Conservation (phyloP, 92 coral and sea anemone genomes). For the Nematostella vectensis region DNA sequence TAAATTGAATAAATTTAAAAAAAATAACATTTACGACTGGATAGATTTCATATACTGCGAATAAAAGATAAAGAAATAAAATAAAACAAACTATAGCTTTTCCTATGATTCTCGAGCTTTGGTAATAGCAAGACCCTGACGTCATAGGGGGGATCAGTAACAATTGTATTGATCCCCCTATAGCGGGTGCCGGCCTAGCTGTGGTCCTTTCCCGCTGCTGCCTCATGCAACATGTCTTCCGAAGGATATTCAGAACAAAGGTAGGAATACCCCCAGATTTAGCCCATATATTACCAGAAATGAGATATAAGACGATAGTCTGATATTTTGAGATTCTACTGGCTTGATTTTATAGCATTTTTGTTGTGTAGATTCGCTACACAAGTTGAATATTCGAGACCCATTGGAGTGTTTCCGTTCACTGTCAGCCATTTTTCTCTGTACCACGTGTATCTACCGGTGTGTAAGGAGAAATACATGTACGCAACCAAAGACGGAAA, state of each 20-base stretch:
- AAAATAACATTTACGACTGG: no score
- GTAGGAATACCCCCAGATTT: slow-evolving; percentile 23
- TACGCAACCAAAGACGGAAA: not conserved
- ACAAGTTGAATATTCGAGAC: slow-evolving; percentile 10
- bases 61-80: no score
- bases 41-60: no score
- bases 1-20: no score
- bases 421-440: slow-evolving; percentile 51
- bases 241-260: slow-evolving; percentile 54
- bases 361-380: not conserved
- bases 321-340: not conserved
- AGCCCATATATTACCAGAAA: not conserved
- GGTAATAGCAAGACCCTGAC: slow-evolving; percentile 29
- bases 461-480: not conserved
- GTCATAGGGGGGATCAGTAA: slow-evolving; percentile 38
- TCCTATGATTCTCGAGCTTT: not conserved
- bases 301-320: not conserved
- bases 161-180: slow-evolving; percentile 56
- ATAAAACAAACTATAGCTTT: no score
- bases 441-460: slow-evolving; percentile 91
- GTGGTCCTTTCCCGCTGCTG: slow-evolving; percentile 78
- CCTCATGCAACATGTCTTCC: slow-evolving; percentile 84
- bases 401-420: slow-evolving; percentile 23
- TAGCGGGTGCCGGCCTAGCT: slow-evolving; percentile 42
- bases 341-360: not conserved